These are phyloP conservation scores for Ypsolopha scabrella DNA, from an alignment of 2,888 invertebrate species.

Conservation along the genomic window DNA sequence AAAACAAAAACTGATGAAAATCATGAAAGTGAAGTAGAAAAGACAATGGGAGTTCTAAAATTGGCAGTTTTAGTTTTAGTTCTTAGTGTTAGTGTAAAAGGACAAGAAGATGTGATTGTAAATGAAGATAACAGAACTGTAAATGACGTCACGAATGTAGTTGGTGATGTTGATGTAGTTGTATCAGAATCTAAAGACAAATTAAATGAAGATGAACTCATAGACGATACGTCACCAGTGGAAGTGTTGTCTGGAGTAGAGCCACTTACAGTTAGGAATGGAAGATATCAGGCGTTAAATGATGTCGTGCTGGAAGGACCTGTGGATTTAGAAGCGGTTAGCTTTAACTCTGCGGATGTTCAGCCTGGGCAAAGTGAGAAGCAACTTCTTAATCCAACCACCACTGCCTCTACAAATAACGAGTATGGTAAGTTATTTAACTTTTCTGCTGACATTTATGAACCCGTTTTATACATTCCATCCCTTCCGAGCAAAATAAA, in stretches of 20 bases:
- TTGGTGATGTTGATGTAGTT: conserved; percentile 14
- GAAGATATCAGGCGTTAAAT: conserved; percentile 47
- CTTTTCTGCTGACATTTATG: too few relatives aligned
- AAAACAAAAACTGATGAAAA: conserved; percentile 25
- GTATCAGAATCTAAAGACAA: conserved; percentile 13
- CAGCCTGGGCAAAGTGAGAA: conserved; percentile 32
- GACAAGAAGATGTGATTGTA: conserved; percentile 35
- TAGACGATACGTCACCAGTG: conserved; percentile 24
- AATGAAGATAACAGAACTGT: conserved; percentile 31
- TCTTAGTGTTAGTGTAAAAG: conserved; percentile 46
- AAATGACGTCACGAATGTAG: conserved; percentile 17
- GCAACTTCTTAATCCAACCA: conserved; percentile 31
- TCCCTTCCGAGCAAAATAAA: too few relatives aligned
- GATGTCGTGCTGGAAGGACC: conserved; percentile 35
- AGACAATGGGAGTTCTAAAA: conserved; percentile 47
- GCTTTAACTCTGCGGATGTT: conserved; percentile 22
- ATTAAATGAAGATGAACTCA: conserved; percentile 13
- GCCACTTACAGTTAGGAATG: conserved; percentile 39
- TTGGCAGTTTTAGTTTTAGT: conserved; percentile 40
- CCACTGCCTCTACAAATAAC: conserved; percentile 37
- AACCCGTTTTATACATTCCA: too few relatives aligned
- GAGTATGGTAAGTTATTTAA: conserved; percentile 39
- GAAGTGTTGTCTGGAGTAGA: conserved; percentile 31
- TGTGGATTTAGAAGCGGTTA: conserved; percentile 33
- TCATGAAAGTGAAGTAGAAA: conserved; percentile 18